Base-by-base conservation (phyloP, 2,113 vertebrate species). In the Cheilinus undulatus region DNA sequence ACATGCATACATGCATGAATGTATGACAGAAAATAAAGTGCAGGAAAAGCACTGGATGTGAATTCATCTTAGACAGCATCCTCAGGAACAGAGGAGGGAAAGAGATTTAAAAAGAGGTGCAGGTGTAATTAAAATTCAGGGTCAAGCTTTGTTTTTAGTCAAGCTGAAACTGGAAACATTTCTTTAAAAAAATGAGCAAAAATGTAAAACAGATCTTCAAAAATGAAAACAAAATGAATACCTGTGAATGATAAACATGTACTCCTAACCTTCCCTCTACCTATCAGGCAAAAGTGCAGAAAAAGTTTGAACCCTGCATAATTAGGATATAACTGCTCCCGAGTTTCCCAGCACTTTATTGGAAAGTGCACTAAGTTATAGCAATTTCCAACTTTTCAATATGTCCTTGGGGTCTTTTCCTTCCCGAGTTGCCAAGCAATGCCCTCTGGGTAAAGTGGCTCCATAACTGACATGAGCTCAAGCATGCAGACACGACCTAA, bases 401-500 rank as follows among this genome's bases (percentile, higher is more conserved):
- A 74, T 89, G 76, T 83, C 83, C 78, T 85, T 65, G 22, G 82
- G 82, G 83, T 69, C 73, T 83, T 71, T 86, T 52, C 79, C 73
- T 87, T 76, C 79, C 77, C 76, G 83, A 74, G 77, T 27, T 82
- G 76, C 73, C 79, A 68, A 48, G 57, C 40, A 69, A 79, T 66
- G 52, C 77, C 90, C 83, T 86, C 60, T 78, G 75, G 86, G 76
- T 75, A 69, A 24, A 81, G 66, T 69, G 70, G 77, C 66, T 86
- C 79, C 73, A 71, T 80, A 85, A 88, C 81, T 91, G 85, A 86
- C 86, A 88, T 67, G 68, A 83, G 83, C 82, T 83, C 63, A 78
- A 70, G 87, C 80, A 86, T 89, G 86, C 84, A 91, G 83, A 85
- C 86, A 69, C 67, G 85, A 72, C 62, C 83, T 89, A 90, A 91